Base-by-base conservation (phyloP, 2,797 vertebrate species). In the Onychomys torridus region DNA sequence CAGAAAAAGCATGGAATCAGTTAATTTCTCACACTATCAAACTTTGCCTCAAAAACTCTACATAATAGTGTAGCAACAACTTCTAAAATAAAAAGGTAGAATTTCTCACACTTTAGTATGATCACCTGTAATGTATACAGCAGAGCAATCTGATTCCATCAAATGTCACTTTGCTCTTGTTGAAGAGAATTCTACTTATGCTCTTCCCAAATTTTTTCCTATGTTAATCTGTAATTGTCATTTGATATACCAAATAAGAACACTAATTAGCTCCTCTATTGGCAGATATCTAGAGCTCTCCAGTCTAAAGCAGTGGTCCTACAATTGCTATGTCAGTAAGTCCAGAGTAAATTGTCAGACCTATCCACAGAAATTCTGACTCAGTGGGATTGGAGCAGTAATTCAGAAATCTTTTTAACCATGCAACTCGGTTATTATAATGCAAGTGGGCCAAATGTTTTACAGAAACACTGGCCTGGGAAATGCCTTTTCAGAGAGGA, bases 391-490 rank as follows among this genome's bases (percentile, higher is more conserved):
- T 88, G 57, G 63, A 11, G 6, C 2, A 73, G 6, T 3, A 59
- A 32, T 57, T 94, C 61, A 89, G 29, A 71, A 93, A 90, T 92
- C 27, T 63, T 91, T 93, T 90, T 43, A 96, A 37, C 61, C 61
- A 67, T 46, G 52, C 93, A 96, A 49, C 43, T 55, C 23, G 32
- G 4, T 90, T 73, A 85, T 55, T 71, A 55, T 46, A 88, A 85
- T 17, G 13, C 59, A 89, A 37, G 12, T n/a, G 11, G 37, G 52
- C 32, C 59, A 49, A 6, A 43, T 27, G 21, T 49, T 55, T 89
- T 63, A 79, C 57, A 93, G 84, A 96, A 87, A 76, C 17, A 16
- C 12, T 83, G 25, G 17, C 34, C 67, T 79, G 71, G n/a, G 57
- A 25, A 93, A 63, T 69, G 4, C 76, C 11, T 87, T 93, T 84